Base-by-base conservation (phyloP, 2,888 invertebrate species). In the Lepeophtheirus nordmannii region DNA sequence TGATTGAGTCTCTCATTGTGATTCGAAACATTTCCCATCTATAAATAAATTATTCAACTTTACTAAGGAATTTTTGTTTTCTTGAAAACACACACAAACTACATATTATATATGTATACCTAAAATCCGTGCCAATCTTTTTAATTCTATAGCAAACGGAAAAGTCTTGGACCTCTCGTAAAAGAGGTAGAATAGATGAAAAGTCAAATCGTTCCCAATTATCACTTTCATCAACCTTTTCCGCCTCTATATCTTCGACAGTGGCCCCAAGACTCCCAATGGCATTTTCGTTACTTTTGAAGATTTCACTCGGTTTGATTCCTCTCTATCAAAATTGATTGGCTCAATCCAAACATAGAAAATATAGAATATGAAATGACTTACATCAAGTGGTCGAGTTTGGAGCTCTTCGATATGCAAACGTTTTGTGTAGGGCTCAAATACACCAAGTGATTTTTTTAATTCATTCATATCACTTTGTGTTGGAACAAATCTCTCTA, bases 21-120 rank as follows among this genome's bases (percentile, higher is more conserved):
- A 63, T 63, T 1, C 63, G 46, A 63, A 56, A 63, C 30, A 63
- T 46, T 12, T 63, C 53, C 63, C 63, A 63, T 12, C 63, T 46
- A 8, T 5, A 30, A 30, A 5, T 30, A 30, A 30, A 30, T 7
- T 2, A 7, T 30, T 30, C 7, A 7, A 5, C 30, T 30, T 30
- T 30, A n/a, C 30, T 30, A 30, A 30, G 7, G 7, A 30, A 7
- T 30, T 7, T 30, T 5, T 2, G 7, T 30, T 30, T 30, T 5
- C 30, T n/a, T n/a, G n/a, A 30, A 30, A 30, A 5, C 2, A 30
- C 2, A 30, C 7, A 2, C 30, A 30, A 30, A 30, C 30, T 7
- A 30, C 30, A 30, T 30, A 30, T 30, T 30, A 30, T 30, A n/a
- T 30, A 30, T 7, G 30, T 30, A 30, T 46, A 46, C 53, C 53